Conservation (phyloP, 2,797 vertebrate genomes). For the Propithecus deckenii region DNA sequence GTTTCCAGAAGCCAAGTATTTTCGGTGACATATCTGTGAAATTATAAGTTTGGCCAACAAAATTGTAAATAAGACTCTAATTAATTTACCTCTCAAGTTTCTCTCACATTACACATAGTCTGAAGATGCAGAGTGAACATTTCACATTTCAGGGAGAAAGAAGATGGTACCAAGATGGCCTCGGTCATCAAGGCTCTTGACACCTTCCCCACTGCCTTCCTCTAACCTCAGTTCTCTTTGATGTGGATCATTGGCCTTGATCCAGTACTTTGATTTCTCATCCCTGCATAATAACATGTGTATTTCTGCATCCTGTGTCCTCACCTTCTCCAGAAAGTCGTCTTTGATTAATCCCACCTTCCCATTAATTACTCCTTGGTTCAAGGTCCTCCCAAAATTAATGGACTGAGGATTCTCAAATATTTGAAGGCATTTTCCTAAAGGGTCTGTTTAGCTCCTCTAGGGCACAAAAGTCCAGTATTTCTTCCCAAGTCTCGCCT, state of each 20-base stretch:
- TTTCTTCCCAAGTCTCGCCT: background rate
- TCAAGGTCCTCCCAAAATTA: background rate
- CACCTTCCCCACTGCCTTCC: background rate
- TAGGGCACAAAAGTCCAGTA: background rate
- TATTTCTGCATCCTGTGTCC: background rate
- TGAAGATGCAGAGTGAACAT: background rate
- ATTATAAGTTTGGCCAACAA: constrained; percentile 31
- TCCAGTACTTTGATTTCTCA: background rate
- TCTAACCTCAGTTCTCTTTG: background rate
- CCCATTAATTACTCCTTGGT: background rate
- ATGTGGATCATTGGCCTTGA: background rate
- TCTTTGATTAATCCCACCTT: background rate
- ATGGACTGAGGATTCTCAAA: background rate
- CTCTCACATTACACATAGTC: background rate
- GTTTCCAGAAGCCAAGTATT: background rate
- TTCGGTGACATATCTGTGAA: background rate
- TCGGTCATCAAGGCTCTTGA: background rate
- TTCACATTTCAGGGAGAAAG: background rate
- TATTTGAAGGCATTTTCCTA: background rate
- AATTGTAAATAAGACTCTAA: background rate
- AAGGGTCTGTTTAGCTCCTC: background rate
- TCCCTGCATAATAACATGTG: background rate
- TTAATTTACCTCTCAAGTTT: background rate
- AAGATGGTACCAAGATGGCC: background rate
- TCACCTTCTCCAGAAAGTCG: background rate